Evolutionary conservation across 2,113 vertebrate species (phyloP), one percentile per base, ranked within the genome.

Genomic region (Pelodiscus sinensis): DNA sequence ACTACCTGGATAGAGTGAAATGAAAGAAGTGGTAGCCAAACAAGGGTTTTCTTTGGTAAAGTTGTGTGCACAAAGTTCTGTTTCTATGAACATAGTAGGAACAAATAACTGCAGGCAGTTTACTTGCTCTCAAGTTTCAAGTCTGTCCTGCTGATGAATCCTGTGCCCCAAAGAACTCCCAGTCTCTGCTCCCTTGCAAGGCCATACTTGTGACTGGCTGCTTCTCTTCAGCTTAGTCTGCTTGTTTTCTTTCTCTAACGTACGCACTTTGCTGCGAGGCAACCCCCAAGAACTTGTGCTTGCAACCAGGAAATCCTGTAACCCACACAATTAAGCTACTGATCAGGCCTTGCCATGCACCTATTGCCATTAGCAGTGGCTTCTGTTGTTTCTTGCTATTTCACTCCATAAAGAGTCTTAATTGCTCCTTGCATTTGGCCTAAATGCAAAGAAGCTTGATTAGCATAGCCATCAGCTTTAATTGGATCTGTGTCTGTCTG

Each of bases 321-420:
- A 35, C 18, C n/a, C 18, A 35, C 65, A 35, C n/a, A 71, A 8
- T 9, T 35, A 35, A 71, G 93, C 58, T 57, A 92, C 86, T 93
- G 90, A 84, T 90, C 86, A 90, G 86, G 80, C 54, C 77, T 92
- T 94, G 84, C 58, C 88, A 52, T 85, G 38, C 25, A 2, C 89
- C 84, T 94, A 86, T 92, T 95, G 51, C 77, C 91, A 79, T 87
- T 80, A 58, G 90, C 88, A 29, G 65, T 65, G 90, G 82, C 56
- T 93, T 93, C 94, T 95, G 79, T 92, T 97, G 95, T 86, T 93
- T 86, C 73, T 18, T 84, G 15, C 82, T 65, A 93, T 85, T 29
- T 82, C 88, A 8, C 50, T 93, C 75, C 56, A 89, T 82, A 83
- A 88, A 93, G 52, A 25, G n/a, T 84, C 86, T 93, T 95, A 95